Evolutionary conservation across 2,888 invertebrate species (phyloP).

Genomic region (Rhyacophila evoluta): DNA sequence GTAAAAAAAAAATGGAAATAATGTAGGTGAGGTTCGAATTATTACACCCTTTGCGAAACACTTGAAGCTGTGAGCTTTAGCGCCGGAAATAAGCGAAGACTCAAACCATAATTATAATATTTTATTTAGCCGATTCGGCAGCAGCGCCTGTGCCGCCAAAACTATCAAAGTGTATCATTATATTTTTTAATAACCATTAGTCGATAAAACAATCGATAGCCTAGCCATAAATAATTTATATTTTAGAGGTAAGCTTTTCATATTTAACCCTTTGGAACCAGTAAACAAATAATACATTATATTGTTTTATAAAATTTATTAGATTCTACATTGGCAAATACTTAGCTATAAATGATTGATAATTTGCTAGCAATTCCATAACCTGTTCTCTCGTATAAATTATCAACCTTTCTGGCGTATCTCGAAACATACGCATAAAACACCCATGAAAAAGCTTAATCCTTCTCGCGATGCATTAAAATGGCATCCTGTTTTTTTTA

Average conservation of each 20-base stretch:
- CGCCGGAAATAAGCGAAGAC: slow-evolving; percentile 47
- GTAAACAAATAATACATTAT: no score
- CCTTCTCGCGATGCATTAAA: no score
- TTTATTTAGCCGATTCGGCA: neutral
- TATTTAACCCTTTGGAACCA: neutral
- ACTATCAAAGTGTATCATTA: slow-evolving; percentile 37
- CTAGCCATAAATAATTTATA: slow-evolving; percentile 32
- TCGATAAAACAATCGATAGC: slow-evolving; percentile 39
- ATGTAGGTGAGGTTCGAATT: slow-evolving; percentile 42
- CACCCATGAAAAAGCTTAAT: no score
- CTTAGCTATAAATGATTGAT: no score
- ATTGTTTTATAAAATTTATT: no score
- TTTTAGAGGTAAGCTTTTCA: neutral
- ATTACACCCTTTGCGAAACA: slow-evolving; percentile 45
- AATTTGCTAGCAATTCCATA: no score
- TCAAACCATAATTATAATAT: slow-evolving; percentile 17
- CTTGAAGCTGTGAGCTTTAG: slow-evolving; percentile 52
- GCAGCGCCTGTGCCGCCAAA: slow-evolving; percentile 37
- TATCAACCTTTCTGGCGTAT: no score
- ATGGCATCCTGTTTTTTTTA: no score
- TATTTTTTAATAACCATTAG: slow-evolving; percentile 34
- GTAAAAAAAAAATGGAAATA: slow-evolving; percentile 37
- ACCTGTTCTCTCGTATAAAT: no score
- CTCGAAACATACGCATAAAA: no score
- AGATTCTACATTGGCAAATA: no score